Conservation (phyloP, 2,888 invertebrate species). For the Sinelater perroti region DNA sequence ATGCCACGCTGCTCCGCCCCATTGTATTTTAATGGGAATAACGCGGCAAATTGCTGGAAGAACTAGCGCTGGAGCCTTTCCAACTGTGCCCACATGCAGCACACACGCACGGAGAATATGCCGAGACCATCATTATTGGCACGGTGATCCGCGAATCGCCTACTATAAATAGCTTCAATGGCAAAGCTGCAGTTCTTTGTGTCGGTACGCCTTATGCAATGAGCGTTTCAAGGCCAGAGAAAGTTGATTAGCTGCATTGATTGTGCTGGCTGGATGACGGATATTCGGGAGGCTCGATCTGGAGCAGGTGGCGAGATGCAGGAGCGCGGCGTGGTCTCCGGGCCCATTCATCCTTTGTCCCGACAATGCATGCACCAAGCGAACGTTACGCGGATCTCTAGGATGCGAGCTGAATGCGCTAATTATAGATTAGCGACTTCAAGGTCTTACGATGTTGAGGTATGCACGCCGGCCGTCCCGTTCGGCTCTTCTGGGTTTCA, state of each 20-base stretch:
- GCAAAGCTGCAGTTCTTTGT: constrained; percentile 45
- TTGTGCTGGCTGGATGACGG: constrained; percentile 13
- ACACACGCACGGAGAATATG: constrained; percentile 13
- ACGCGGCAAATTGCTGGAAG: neutral
- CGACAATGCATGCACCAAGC: constrained; percentile 39
- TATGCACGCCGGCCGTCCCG: constrained; percentile 15
- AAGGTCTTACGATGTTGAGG: constrained; percentile 45
- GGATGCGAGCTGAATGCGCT: constrained; percentile 52
- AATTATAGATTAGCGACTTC: constrained; percentile 53
- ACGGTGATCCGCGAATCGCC: constrained; percentile 50
- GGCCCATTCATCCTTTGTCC: constrained; percentile 34
- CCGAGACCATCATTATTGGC: constrained; percentile 41
- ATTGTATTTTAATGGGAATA: too few relatives aligned
- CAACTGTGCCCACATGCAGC: constrained; percentile 3
- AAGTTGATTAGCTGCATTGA: constrained; percentile 48
- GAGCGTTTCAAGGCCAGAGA: constrained; percentile 55
- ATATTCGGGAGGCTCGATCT: constrained; percentile 16
- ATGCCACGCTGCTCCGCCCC: too few relatives aligned
- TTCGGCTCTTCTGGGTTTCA: neutral
- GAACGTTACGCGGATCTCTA: too few relatives aligned
- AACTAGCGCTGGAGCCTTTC: constrained; percentile 11
- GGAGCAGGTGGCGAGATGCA: constrained; percentile 8
- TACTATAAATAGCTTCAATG: constrained; percentile 52
- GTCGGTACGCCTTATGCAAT: constrained; percentile 53
- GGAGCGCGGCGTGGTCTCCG: neutral